phyloP scores from a whole-genome alignment of 2,888 invertebrate genomes.

The Branchipolynoe longqiensis region DNA sequence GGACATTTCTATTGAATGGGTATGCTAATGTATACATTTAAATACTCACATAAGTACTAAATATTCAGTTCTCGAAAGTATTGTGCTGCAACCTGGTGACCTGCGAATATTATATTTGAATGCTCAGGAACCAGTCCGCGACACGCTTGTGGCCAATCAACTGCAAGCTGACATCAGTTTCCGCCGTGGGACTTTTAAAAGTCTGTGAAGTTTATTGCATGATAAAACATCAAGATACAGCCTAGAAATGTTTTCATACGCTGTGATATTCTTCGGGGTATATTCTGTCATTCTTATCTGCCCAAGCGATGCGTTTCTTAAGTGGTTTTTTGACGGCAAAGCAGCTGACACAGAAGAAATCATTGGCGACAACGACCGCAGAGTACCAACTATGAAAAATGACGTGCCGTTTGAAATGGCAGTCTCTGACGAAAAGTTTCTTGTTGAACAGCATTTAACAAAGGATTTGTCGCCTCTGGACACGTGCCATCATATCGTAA shows the following conservation, averaged over 20 bases:
- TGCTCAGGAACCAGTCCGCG: too few species aligned
- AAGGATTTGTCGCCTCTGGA: slow-evolving; percentile 48
- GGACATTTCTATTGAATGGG: too few species aligned
- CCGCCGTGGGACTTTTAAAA: slow-evolving; percentile 49
- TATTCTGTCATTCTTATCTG: background rate
- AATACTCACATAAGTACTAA: too few species aligned
- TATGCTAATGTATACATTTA: too few species aligned
- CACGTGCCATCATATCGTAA: slow-evolving; percentile 56
- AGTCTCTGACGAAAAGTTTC: slow-evolving; percentile 46
- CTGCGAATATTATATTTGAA: too few species aligned
- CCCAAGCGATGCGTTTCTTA: slow-evolving; percentile 8
- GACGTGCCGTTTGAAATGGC: slow-evolving; percentile 50
- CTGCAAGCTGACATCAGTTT: slow-evolving; percentile 21
- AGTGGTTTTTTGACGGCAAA: slow-evolving; percentile 6
- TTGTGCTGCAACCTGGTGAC: too few species aligned
- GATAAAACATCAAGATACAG: too few species aligned
- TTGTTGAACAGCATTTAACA: slow-evolving; percentile 6
- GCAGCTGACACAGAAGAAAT: slow-evolving; percentile 38
- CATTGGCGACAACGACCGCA: background rate
- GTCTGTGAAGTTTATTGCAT: background rate
- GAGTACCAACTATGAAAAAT: background rate
- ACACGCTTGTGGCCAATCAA: background rate
- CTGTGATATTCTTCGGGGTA: background rate
- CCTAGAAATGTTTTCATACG: background rate
- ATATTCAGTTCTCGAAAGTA: too few species aligned